Evolutionary conservation across 2,113 vertebrate genomes (phyloP), one percentile per base, ranked within the genome.

Genomic region (Symphodus melops): DNA sequence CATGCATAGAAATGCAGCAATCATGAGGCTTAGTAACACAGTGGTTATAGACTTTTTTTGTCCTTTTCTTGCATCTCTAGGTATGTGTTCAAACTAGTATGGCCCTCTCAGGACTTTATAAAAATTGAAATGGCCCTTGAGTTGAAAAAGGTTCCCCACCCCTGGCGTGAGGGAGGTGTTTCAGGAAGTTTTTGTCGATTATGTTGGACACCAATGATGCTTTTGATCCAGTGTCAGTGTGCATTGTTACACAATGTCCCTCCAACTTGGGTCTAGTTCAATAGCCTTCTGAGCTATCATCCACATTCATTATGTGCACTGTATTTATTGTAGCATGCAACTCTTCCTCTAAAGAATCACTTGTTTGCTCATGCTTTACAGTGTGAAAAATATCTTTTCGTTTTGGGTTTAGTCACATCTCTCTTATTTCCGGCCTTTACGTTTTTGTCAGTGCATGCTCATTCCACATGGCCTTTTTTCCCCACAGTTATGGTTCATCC

Each of bases 381-480:
- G 61, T 49, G 48, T 2, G 20, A 39, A 74, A 14, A 48, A n/a
- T 74, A 41, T 49, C n/a, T 74, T 58, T 66, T 17, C 16, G 57
- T 39, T 39, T 57, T 55, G 39, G 1, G 0, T 21, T 73, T 65
- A 10, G 1, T 5, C 2, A 1, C 9, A 17, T 44, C 12, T 10
- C 36, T 37, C 16, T 51, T 20, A 16, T 39, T 39, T 23, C 1
- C 28, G 5, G n/a, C 1, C 14, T 25, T 65, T 44, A 23, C 16
- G 7, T 13, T 5, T 23, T 39, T 49, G 7, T 62, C 58, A 1
- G 0, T 28, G 12, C 62, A 58, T 39, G 39, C 42, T 13, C 20
- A 3, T 3, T 10, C 72, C 1, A 65, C 51, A 23, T 53, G 55
- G 10, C 56, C 39, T 36, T 60, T 67, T 52, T 66, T 52, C 33